Evolutionary conservation across 2,888 invertebrate species (phyloP), one percentile per base, ranked within the genome.

Genomic region (Fragum whitleyi): DNA sequence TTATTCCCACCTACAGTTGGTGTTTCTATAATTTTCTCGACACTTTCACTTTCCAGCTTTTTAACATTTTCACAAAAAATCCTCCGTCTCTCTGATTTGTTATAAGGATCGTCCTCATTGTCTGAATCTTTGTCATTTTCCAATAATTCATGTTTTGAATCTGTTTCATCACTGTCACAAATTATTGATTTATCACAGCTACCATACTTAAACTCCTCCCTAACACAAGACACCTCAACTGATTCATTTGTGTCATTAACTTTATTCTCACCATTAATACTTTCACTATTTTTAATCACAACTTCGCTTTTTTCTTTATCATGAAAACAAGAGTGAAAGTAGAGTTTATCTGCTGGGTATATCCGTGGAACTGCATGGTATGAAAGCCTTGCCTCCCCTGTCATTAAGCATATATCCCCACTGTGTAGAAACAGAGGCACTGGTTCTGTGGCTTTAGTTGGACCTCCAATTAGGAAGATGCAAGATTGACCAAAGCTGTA

Each of bases 281-380:
- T 67, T 21, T 76, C 29, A 62, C 39, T n/a, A 14, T 32, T 28
- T 19, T 23, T 42, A 29, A 59, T 61, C 62, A 51, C 59, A 73
- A 47, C n/a, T n/a, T 14, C n/a, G 2, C n/a, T 47, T 47, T 47
- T 16, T 5, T 59, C n/a, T 16, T 55, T 73, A 16, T 73, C 79
- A 74, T 94, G 62, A 70, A 86, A 86, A 77, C 84, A 83, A 11
- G 36, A 26, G 11, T 59, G 36, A 5, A 80, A 55, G 36, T 77
- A 74, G 14, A 82, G 68, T 19, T 29, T 32, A 68, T 65, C 77
- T 42, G 65, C 88, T 79, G 78, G 77, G 19, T 93, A 75, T 36
- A 99, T 97, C 94, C 96, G 96, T 1, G 99, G 99, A 0, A 99
- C 97, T 2, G 97, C 99, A 94, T 99, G 99, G 94, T 98, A 99